Percentiles rank a stretch among this genome's conserved stretches.
phyloP scores from a whole-genome alignment of 2,113 vertebrate species.

The Tichodroma muraria region DNA sequence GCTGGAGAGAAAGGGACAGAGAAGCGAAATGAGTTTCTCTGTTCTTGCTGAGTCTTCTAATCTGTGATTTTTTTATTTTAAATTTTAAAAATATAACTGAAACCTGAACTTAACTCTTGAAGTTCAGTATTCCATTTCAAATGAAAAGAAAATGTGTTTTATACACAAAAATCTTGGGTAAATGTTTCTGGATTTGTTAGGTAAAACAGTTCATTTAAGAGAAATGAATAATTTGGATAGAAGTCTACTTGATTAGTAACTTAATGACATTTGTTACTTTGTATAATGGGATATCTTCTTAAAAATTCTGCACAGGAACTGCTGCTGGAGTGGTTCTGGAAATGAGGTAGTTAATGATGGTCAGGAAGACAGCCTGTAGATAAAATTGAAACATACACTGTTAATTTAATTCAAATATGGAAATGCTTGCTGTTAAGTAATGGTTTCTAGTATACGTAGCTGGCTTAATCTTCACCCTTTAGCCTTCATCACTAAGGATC shows the following conservation, averaged over 20 bases:
- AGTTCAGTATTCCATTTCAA: background rate
- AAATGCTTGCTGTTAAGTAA: constrained; percentile 1
- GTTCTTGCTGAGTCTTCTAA: background rate
- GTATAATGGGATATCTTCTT: background rate
- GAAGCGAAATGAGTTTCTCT: background rate
- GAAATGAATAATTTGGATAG: background rate
- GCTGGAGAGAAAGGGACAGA: background rate
- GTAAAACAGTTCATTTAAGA: background rate
- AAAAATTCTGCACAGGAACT: background rate
- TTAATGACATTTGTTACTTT: background rate
- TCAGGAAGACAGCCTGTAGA: background rate
- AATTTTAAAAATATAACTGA: background rate
- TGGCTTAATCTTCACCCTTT: background rate
- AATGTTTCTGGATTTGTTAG: background rate
- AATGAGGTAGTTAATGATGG: background rate
- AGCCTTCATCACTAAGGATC: background rate
- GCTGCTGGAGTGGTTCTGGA: background rate
- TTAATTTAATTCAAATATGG: constrained; percentile 20
- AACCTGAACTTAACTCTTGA: background rate
- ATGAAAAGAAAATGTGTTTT: background rate
- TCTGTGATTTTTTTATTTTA: background rate
- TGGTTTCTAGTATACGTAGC: background rate
- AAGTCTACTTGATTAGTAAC: background rate
- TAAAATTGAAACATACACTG: background rate
- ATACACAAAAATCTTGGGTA: background rate